Conservation (phyloP, 2,888 invertebrate genomes). For the Orthonychiurus folsomi region DNA sequence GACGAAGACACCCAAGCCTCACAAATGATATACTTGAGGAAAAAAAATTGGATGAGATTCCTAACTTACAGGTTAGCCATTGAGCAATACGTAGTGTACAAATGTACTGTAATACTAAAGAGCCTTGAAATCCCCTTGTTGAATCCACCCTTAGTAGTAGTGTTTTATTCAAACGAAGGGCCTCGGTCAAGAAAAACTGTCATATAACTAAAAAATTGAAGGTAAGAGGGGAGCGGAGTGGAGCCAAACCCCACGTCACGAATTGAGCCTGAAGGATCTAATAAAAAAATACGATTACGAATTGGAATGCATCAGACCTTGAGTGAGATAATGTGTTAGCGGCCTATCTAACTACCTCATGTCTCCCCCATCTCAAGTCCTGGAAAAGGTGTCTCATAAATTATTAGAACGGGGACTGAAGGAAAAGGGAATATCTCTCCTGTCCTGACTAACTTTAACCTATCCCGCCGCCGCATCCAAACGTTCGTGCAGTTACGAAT, state of each 20-base stretch:
- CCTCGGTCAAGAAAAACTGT: constrained; percentile 26
- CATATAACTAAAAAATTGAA: constrained; percentile 13
- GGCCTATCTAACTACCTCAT: background rate
- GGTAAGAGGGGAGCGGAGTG: constrained; percentile 10
- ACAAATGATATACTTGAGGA: no score
- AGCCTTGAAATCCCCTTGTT: no score
- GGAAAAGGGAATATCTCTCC: background rate
- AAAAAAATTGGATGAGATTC: background rate
- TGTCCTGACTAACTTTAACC: background rate
- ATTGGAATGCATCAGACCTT: constrained; percentile 24
- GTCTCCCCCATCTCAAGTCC: background rate
- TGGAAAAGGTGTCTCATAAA: constrained; percentile 1
- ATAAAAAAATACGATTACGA: constrained; percentile 28
- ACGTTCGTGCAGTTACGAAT: background rate
- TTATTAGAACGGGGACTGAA: no score
- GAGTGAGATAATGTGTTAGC: constrained; percentile 13
- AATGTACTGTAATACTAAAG: no score
- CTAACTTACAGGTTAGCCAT: no score
- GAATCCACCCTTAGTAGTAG: no score
- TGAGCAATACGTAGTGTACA: no score
- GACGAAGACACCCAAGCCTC: background rate
- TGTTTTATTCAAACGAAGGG: no score
- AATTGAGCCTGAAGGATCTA: constrained; percentile 24
- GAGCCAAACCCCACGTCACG: constrained; percentile 26
- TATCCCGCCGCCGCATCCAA: background rate